Percentiles rank a stretch among this genome's conserved stretches.
Evolutionary conservation across 2,888 invertebrate genomes (phyloP).

Genomic region (Philopedon plagiatum): DNA sequence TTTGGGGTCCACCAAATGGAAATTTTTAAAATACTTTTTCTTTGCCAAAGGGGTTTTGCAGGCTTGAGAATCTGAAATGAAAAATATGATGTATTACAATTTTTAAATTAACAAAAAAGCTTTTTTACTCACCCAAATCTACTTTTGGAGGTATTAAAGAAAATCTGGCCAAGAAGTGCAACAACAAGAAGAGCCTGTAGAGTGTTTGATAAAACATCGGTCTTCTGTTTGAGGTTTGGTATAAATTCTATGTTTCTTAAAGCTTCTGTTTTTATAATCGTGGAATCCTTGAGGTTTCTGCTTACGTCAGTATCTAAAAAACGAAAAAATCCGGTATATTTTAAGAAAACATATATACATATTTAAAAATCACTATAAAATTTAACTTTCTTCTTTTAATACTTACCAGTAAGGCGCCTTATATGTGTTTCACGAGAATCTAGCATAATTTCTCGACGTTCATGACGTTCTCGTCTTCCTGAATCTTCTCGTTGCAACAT

Average conservation of each 20-base stretch:
- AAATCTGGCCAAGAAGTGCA: slow-evolving; percentile 15
- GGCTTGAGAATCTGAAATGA: slow-evolving; percentile 8
- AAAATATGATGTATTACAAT: not conserved
- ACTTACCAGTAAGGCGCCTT: not conserved
- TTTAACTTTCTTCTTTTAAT: not conserved
- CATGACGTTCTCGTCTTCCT: not conserved
- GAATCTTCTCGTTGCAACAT: not conserved
- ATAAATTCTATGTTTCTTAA: slow-evolving; percentile 11
- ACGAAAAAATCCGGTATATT: not conserved
- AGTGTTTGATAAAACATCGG: not conserved
- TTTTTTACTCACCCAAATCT: not conserved
- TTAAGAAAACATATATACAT: no score
- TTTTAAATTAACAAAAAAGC: not conserved
- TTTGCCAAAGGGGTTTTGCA: slow-evolving; percentile 6
- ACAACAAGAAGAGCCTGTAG: not conserved
- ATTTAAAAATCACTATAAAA: no score
- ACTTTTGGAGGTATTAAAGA: slow-evolving; percentile 11
- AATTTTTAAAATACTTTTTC: slow-evolving; percentile 24
- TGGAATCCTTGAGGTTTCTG: not conserved
- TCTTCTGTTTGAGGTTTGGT: slow-evolving; percentile 8
- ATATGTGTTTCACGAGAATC: not conserved
- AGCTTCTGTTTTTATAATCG: not conserved
- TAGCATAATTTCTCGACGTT: not conserved
- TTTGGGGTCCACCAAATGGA: not conserved
- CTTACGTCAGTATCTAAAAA: not conserved